These are phyloP conservation scores for Dermatemys mawii DNA, from an alignment of 2,113 vertebrate species.

Conservation along the genomic window DNA sequence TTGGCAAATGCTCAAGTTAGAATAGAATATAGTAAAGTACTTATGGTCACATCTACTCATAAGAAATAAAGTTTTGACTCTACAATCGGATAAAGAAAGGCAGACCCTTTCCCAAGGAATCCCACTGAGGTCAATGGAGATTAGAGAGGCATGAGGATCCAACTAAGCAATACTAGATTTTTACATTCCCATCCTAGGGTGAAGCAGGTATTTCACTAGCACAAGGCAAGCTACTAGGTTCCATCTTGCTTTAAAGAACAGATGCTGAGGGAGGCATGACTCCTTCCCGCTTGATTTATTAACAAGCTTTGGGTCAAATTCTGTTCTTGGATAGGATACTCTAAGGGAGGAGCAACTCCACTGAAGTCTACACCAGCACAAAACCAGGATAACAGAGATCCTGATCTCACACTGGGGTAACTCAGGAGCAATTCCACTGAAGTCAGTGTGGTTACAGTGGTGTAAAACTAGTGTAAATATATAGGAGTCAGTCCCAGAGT, in stretches of 20 bases:
- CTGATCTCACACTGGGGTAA: not conserved
- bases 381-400: not conserved
- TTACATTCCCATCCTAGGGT: not conserved
- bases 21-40: not conserved
- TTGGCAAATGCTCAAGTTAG: constrained; percentile 39
- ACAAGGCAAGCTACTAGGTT: fast-evolving
- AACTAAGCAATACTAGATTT: fast-evolving
- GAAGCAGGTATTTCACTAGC: not conserved
- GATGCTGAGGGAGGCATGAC: not conserved
- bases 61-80: not conserved
- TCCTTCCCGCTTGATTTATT: not conserved
- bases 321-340: not conserved
- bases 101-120: not conserved
- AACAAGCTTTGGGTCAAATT: not conserved
- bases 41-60: not conserved
- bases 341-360: constrained; percentile 9
- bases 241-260: not conserved
- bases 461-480: constrained; percentile 44
- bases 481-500: not conserved
- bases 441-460: not conserved
- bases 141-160: not conserved
- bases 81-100: not conserved
- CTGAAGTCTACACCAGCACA: not conserved
- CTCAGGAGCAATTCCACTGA: not conserved
- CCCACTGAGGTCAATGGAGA: not conserved